Conservation (phyloP, 2,113 vertebrate species). For the Heteronetta atricapilla region DNA sequence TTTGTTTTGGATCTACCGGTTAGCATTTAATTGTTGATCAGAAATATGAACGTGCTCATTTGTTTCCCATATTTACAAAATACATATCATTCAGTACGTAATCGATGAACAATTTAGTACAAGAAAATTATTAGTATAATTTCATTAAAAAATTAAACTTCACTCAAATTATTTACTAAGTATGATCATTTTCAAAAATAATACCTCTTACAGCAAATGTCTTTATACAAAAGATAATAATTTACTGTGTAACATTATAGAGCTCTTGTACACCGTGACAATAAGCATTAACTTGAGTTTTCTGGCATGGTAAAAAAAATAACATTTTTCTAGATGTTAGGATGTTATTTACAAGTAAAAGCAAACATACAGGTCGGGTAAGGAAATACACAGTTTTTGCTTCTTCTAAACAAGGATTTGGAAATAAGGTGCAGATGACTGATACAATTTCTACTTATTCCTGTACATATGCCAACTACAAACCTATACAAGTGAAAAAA, state of each 20-base stretch:
- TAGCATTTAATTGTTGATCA: background rate
- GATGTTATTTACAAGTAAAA: background rate
- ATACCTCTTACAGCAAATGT: background rate
- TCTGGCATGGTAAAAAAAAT: background rate
- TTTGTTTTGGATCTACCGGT: background rate
- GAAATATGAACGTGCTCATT: background rate
- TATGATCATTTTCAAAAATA: background rate
- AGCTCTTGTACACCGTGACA: background rate
- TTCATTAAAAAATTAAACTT: background rate
- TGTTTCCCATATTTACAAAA: background rate
- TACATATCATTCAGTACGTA: background rate
- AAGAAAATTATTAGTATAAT: background rate
- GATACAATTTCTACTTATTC: background rate
- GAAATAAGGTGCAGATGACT: background rate
- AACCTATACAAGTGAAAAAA: background rate
- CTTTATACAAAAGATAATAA: background rate
- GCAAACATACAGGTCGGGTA: background rate
- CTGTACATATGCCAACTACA: background rate
- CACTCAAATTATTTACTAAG: background rate
- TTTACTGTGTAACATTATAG: background rate
- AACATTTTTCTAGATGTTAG: background rate
- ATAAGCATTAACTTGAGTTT: background rate
- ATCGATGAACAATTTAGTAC: slow-evolving; percentile 9
- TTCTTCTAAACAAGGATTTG: background rate
- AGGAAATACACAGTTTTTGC: background rate